Evolutionary conservation across 2,797 vertebrate species (phyloP), one percentile per base, ranked within the genome.

Genomic region (Bufotes viridis): DNA sequence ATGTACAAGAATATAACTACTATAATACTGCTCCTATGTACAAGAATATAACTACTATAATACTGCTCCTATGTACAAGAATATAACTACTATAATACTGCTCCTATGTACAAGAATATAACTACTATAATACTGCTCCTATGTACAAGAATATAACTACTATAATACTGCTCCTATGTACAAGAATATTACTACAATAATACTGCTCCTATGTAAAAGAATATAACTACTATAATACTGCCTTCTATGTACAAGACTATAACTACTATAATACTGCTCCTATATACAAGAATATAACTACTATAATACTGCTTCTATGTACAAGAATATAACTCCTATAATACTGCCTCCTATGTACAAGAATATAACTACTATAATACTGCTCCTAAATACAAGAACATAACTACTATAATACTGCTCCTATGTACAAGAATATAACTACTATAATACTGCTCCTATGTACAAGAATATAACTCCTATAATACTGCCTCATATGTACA

Each of bases 401-500:
- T 70, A 29, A 29, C 67, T 29, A 69, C 65, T 69, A 29, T 69
- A 69, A 69, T 69, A 69, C 65, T 69, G 65, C 13, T 42, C 42
- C 42, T 42, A 42, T 42, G 5, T 42, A 42, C 42, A 42, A 42
- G 42, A 42, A 42, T 42, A 42, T 42, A 42, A 42, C 42, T 42
- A 42, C 42, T 42, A 42, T 42, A 42, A 42, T 42, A 42, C 42
- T 42, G 42, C 18, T 29, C 65, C 65, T 69, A 29, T 72, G 7
- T 72, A 72, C 69, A 72, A 42, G 69, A 72, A 72, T 72, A 49
- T 74, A 49, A 74, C 29, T 42, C 10, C 70, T 74, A 49, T 74
- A 74, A 74, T 74, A 74, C 70, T 10, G 70, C 14, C 12, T 18
- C 69, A 14, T 34, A 72, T 17, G 15, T 72, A 34, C 69, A 72